Conservation (phyloP, 2,888 invertebrate genomes). For the Euplagia quadripunctaria region DNA sequence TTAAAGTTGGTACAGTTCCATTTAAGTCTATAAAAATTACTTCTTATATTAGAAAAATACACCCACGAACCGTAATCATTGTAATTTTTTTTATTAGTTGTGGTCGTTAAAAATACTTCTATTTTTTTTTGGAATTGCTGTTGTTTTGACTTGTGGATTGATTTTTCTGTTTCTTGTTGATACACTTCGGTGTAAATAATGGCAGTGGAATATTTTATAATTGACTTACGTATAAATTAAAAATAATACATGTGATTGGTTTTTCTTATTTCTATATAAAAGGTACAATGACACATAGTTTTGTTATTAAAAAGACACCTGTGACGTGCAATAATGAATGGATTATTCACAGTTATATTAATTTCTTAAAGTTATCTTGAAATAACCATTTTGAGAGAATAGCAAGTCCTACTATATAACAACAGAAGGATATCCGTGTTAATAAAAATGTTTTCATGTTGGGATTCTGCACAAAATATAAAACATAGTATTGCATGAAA, state of each 20-base stretch:
- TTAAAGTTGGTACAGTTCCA: too few species aligned
- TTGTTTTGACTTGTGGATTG: too few species aligned
- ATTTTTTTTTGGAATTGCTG: too few species aligned
- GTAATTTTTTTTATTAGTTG: too few species aligned
- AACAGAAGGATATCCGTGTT: not conserved
- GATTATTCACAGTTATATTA: too few species aligned
- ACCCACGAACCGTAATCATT: too few species aligned
- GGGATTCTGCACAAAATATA: not conserved
- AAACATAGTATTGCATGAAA: not conserved
- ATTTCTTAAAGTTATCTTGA: not conserved
- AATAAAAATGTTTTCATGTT: not conserved
- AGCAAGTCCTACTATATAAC: not conserved
- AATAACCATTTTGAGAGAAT: not conserved
- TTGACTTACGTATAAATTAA: conserved; percentile 44
- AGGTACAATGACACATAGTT: not conserved
- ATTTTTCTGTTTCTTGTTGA: not conserved
- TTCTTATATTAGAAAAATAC: too few species aligned
- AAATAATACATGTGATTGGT: conserved; percentile 32
- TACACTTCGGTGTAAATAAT: conserved; percentile 44
- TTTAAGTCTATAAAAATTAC: too few species aligned
- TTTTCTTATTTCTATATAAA: conserved; percentile 38
- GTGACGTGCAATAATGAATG: not conserved
- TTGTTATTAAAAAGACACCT: not conserved
- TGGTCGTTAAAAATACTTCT: too few species aligned
- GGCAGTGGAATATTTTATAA: conserved; percentile 50